phyloP scores from a whole-genome alignment of 1,140 invertebrate genomes.

The Atta colombica region DNA sequence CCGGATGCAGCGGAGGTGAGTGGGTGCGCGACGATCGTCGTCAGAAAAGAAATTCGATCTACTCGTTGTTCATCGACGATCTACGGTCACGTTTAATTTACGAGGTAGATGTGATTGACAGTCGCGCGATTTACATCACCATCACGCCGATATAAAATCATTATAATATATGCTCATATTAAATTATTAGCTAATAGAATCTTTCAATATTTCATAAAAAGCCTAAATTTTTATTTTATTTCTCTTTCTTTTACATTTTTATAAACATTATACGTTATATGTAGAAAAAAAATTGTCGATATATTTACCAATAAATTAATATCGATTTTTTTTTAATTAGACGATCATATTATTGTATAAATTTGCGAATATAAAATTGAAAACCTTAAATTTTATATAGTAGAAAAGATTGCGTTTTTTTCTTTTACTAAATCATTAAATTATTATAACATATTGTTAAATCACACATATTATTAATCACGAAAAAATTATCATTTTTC shows the following conservation, averaged over 20 bases:
- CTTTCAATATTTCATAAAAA: neutral
- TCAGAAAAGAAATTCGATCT: conserved; percentile 20
- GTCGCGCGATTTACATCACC: neutral
- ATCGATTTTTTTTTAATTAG: neutral
- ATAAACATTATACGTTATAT: neutral
- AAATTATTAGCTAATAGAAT: neutral
- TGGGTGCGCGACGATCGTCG: conserved; percentile 25
- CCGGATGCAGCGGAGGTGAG: neutral
- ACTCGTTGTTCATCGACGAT: too few species aligned
- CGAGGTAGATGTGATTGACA: neutral
- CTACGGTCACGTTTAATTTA: neutral
- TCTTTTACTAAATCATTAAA: too few species aligned
- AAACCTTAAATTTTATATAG: neutral
- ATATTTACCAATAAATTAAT: neutral
- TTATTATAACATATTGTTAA: too few species aligned
- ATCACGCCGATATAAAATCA: neutral
- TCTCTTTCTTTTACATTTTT: neutral
- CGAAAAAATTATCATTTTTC: neutral
- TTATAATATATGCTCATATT: neutral
- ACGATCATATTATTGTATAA: neutral
- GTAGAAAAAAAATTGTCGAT: neutral
- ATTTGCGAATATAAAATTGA: neutral
- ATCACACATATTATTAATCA: too few species aligned
- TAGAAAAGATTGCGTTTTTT: neutral
- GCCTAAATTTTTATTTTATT: neutral